These are phyloP conservation scores for Hozukius guyotensis DNA, from an alignment of 2,797 vertebrate species.

Conservation along the genomic window DNA sequence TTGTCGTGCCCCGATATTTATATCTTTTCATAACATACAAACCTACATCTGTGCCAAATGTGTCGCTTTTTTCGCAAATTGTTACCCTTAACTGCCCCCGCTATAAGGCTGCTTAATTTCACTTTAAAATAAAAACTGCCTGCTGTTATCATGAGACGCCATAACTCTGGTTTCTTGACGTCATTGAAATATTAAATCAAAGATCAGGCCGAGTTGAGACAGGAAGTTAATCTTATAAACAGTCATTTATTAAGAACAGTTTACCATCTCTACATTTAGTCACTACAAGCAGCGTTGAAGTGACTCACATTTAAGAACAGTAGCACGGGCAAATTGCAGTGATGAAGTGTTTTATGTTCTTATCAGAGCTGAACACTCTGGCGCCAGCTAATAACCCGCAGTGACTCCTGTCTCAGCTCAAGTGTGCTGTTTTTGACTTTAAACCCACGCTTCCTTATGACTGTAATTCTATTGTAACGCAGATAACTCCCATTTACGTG, in stretches of 20 bases:
- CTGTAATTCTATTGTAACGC: background rate
- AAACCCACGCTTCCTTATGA: background rate
- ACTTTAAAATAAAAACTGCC: background rate
- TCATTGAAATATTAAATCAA: background rate
- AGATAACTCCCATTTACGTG: background rate
- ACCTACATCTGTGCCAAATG: too few species aligned
- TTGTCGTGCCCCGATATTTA: too few species aligned
- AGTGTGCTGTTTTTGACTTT: background rate
- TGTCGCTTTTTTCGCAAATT: too few species aligned
- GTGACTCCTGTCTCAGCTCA: background rate
- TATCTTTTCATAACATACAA: too few species aligned
- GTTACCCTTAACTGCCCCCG: too few species aligned
- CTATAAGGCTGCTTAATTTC: background rate
- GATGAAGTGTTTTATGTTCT: background rate
- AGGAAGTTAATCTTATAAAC: background rate
- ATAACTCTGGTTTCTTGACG: background rate
- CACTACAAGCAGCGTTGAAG: background rate
- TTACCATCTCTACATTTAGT: background rate
- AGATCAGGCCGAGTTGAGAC: background rate
- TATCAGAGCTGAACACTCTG: slow-evolving; percentile 34
- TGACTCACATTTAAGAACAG: background rate
- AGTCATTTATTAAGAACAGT: too few species aligned
- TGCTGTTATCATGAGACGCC: background rate
- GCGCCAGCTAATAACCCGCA: background rate
- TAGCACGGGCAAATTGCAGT: background rate